phyloP scores from a whole-genome alignment of 92 coral and sea anemone species.

The Paramuricea clavata region DNA sequence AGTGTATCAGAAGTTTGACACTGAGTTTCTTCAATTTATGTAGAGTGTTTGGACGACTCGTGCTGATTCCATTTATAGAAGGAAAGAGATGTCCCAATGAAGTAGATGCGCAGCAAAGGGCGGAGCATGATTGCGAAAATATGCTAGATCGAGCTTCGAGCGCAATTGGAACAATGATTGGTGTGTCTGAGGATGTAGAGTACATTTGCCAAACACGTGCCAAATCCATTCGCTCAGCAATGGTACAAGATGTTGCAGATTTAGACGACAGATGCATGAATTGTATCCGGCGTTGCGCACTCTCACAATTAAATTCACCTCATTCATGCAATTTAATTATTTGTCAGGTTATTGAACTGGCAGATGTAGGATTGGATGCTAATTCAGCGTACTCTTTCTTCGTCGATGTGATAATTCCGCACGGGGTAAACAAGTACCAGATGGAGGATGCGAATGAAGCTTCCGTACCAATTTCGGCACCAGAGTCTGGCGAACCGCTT shows the following conservation, averaged over 20 bases:
- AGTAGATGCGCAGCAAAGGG: conserved; percentile 40
- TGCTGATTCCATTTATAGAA: conserved; percentile 48
- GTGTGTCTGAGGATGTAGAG: background rate
- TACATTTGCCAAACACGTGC: background rate
- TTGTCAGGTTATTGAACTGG: no score
- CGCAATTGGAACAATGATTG: conserved; percentile 54
- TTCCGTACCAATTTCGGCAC: background rate
- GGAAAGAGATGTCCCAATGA: conserved; percentile 58
- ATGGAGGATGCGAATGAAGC: background rate
- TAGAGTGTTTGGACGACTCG: conserved; percentile 13
- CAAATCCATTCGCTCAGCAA: no score
- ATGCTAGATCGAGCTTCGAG: conserved; percentile 39
- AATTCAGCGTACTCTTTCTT: no score
- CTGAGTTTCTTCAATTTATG: no score
- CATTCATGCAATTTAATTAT: no score
- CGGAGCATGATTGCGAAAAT: background rate
- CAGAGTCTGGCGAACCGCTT: no score
- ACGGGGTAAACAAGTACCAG: no score
- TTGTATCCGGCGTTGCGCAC: background rate
- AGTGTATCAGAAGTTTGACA: no score
- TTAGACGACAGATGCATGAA: no score
- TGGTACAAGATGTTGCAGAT: no score
- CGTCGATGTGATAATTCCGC: no score
- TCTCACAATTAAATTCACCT: background rate
- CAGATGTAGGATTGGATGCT: no score